Percentiles rank a stretch among this genome's conserved stretches.
These are phyloP conservation scores for Drosophila melanosoma DNA, from an alignment of 2,888 invertebrate genomes.

Conservation along the genomic window DNA sequence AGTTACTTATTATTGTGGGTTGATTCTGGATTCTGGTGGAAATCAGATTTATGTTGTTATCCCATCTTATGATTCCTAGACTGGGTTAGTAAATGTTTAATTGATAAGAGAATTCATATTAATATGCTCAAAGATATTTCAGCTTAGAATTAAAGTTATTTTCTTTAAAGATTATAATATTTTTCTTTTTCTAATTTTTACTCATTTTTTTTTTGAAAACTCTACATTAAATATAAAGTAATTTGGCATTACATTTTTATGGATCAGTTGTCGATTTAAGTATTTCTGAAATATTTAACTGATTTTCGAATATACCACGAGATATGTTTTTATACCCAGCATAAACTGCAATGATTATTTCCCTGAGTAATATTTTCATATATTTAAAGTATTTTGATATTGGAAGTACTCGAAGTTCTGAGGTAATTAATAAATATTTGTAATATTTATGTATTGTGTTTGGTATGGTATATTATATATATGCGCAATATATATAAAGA, in stretches of 20 bases:
- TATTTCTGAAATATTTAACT: background rate
- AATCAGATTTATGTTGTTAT: slow-evolving; percentile 8
- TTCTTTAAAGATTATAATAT: background rate
- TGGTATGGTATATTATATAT: background rate
- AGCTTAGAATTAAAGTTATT: background rate
- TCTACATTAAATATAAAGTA: background rate
- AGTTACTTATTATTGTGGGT: slow-evolving; percentile 8
- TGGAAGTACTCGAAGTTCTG: background rate
- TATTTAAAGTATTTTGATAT: background rate
- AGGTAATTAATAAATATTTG: background rate
- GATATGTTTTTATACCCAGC: background rate
- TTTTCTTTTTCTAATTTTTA: background rate
- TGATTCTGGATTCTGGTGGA: background rate
- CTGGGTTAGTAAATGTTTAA: background rate
- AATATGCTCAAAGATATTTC: background rate
- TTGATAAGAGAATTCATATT: background rate
- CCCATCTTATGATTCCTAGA: background rate
- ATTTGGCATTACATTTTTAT: background rate
- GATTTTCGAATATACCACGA: background rate
- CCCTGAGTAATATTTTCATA: background rate
- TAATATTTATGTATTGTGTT: background rate
- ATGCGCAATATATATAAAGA: background rate
- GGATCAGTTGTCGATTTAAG: background rate
- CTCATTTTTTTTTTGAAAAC: too few species aligned
- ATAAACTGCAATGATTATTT: background rate